Evolutionary conservation across 2,888 invertebrate genomes (phyloP).

Genomic region (Lymantria dispar): DNA sequence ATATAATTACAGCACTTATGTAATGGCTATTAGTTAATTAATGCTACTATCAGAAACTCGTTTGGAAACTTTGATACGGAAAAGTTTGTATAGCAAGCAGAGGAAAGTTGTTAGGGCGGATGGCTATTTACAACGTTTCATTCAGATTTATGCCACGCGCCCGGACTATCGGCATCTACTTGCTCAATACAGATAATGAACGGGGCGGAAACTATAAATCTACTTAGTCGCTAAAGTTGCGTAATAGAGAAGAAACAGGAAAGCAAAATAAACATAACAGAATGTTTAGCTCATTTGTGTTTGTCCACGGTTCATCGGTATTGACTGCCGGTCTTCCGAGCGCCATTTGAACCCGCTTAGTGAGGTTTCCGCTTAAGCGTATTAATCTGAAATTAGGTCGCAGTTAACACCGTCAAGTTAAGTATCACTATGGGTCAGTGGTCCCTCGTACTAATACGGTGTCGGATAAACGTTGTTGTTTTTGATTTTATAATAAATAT

Average conservation of each 20-base stretch:
- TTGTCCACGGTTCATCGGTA: constrained; percentile 36
- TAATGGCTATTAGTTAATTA: constrained; percentile 30
- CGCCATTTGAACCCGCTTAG: constrained; percentile 77
- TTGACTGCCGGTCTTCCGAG: constrained; percentile 55
- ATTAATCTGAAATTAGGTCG: constrained; percentile 81
- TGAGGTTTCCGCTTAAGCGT: constrained; percentile 81
- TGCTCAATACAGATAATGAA: constrained; percentile 78
- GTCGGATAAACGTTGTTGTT: not conserved
- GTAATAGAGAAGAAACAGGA: constrained; percentile 66
- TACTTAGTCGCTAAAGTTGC: constrained; percentile 74
- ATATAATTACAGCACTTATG: constrained; percentile 31
- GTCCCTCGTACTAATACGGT: constrained; percentile 35
- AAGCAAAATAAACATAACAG: constrained; percentile 65
- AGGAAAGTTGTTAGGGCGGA: constrained; percentile 55
- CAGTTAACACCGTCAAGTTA: constrained; percentile 70
- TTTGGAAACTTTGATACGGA: constrained; percentile 33
- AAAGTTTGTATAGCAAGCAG: constrained; percentile 55
- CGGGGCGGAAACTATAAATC: constrained; percentile 81
- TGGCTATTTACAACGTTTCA: constrained; percentile 64
- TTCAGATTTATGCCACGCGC: constrained; percentile 79
- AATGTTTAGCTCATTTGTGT: constrained; percentile 58
- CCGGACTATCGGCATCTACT: constrained; percentile 42
- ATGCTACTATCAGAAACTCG: constrained; percentile 31
- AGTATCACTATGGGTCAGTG: constrained; percentile 64
- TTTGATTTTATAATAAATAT: not conserved